Evolutionary conservation across 2,797 vertebrate species (phyloP).

Genomic region (Decapterus maruadsi): DNA sequence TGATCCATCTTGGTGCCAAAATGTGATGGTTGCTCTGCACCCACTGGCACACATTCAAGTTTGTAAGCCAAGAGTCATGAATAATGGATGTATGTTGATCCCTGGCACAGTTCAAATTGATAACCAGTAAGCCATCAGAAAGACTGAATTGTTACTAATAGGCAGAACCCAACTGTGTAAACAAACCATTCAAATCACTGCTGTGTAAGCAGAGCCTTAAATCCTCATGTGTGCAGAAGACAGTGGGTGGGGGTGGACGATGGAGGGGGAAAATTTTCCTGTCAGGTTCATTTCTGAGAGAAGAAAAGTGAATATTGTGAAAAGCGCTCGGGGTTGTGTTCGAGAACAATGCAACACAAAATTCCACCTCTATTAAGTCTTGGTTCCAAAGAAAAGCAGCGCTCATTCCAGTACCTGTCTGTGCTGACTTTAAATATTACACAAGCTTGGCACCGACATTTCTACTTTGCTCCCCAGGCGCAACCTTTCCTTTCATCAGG

Average conservation of each 20-base stretch:
- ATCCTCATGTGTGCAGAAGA: conserved; percentile 64
- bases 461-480: conserved; percentile 58
- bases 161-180: conserved; percentile 74
- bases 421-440: conserved; percentile 86
- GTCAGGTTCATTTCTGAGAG: conserved; percentile 75
- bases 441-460: conserved; percentile 84
- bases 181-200: conserved; percentile 71
- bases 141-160: conserved; percentile 67
- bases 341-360: conserved; percentile 86
- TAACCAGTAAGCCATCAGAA: conserved; percentile 66
- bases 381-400: conserved; percentile 81
- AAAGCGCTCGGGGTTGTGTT: conserved; percentile 78
- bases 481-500: conserved; percentile 83
- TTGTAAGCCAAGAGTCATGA: conserved; percentile 39
- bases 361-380: conserved; percentile 88
- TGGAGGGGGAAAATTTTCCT: conserved; percentile 60
- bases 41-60: conserved; percentile 50
- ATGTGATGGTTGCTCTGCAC: conserved; percentile 50
- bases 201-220: conserved; percentile 70
- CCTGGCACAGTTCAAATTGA: conserved; percentile 51
- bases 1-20: conserved; percentile 30
- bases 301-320: conserved; percentile 69
- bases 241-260: conserved; percentile 32
- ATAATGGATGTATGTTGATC: conserved; percentile 62
- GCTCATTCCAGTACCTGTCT: conserved; percentile 87